Conservation (phyloP, 2,888 invertebrate genomes). For the Amblyteles armatorius region DNA sequence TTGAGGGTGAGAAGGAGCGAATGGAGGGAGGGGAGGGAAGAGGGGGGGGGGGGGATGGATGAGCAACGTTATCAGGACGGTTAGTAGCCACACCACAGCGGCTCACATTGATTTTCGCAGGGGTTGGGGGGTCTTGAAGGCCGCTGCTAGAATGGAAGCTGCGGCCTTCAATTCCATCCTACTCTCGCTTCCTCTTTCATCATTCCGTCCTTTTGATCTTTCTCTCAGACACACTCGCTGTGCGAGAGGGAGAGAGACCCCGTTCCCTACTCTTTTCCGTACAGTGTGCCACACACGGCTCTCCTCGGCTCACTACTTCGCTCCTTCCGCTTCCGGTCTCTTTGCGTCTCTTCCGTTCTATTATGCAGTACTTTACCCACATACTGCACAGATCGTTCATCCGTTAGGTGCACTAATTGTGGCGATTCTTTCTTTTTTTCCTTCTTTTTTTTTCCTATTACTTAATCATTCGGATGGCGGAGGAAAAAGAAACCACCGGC, state of each 20-base stretch:
- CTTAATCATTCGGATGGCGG: background rate
- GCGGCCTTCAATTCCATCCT: slow-evolving; percentile 75
- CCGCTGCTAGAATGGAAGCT: slow-evolving; percentile 74
- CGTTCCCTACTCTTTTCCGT: slow-evolving; percentile 6
- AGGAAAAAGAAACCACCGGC: background rate
- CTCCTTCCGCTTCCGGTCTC: slow-evolving; percentile 62
- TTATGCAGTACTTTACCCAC: slow-evolving; percentile 13
- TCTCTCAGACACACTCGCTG: slow-evolving; percentile 30
- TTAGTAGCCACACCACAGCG: slow-evolving; percentile 77
- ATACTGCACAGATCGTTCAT: background rate
- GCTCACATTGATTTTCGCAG: slow-evolving; percentile 80
- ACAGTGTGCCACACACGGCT: slow-evolving; percentile 19
- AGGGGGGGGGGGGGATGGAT: slow-evolving; percentile 22
- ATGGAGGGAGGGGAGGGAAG: background rate
- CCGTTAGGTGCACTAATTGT: background rate
- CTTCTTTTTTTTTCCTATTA: background rate
- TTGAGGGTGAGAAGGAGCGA: slow-evolving; percentile 37
- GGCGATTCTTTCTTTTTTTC: background rate
- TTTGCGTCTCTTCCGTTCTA: slow-evolving; percentile 23
- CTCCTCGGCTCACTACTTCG: slow-evolving; percentile 48
- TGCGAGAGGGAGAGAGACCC: slow-evolving; percentile 15
- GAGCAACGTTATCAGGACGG: slow-evolving; percentile 78
- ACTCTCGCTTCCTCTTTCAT: slow-evolving; percentile 66
- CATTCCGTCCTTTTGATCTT: slow-evolving; percentile 62
- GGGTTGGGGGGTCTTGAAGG: slow-evolving; percentile 76